Conservation (phyloP, 1,140 invertebrate species). For the Linepithema humile region DNA sequence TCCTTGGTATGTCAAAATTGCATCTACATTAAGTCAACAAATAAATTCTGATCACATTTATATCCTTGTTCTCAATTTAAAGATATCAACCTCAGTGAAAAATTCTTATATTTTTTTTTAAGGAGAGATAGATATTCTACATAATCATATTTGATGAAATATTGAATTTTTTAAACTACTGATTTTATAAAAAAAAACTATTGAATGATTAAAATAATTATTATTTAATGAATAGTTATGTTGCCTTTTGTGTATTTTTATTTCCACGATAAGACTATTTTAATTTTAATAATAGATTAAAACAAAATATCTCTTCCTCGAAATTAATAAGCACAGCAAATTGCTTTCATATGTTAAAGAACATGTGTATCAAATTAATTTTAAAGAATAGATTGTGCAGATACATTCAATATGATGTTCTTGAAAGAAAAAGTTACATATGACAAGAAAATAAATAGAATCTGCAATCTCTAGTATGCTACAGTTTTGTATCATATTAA, state of each 20-base stretch:
- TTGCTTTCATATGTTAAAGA: slow-evolving; percentile 37
- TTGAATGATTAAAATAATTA: neutral
- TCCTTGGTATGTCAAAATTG: neutral
- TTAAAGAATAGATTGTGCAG: neutral
- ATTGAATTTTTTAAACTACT: neutral
- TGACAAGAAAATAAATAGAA: slow-evolving; percentile 23
- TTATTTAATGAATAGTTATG: neutral
- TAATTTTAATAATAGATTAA: neutral
- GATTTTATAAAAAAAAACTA: neutral
- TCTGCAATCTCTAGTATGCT: neutral
- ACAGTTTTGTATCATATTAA: slow-evolving; percentile 27
- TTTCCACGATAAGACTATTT: neutral
- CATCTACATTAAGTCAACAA: neutral
- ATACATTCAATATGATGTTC: neutral
- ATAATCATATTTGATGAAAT: neutral
- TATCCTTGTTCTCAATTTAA: neutral
- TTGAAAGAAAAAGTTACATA: slow-evolving; percentile 20
- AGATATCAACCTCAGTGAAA: neutral
- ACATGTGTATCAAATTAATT: slow-evolving; percentile 38
- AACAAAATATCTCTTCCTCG: neutral
- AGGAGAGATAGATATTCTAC: neutral
- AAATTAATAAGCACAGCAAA: neutral
- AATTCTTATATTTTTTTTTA: neutral
- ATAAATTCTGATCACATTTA: slow-evolving; percentile 12
- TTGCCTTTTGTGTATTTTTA: neutral